Evolutionary conservation across 2,113 vertebrate species (phyloP).

Genomic region (Excalfactoria chinensis): DNA sequence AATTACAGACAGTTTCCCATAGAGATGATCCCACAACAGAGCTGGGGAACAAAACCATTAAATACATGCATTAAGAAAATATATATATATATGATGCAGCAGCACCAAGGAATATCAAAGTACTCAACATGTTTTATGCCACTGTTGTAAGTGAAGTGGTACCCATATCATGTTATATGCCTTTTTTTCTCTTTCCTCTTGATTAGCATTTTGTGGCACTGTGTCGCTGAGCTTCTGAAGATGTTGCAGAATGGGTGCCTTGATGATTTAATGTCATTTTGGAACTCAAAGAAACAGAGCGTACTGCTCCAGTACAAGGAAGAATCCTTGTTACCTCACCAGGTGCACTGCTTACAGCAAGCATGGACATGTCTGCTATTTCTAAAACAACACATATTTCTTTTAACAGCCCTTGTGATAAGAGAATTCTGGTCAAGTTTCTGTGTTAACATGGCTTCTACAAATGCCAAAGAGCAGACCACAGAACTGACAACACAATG

Average conservation of each 20-base stretch:
- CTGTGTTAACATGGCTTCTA: not conserved
- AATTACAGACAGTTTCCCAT: not conserved
- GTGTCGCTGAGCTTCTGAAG: not conserved
- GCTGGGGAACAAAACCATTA: not conserved
- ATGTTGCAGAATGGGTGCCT: not conserved
- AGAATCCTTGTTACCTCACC: not conserved
- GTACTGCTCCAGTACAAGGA: not conserved
- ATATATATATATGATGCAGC: not conserved
- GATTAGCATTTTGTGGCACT: too few species aligned
- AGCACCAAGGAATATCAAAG: not conserved
- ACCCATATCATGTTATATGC: not conserved
- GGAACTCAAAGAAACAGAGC: not conserved
- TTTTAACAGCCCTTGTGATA: not conserved
- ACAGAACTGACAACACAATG: not conserved
- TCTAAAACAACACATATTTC: not conserved
- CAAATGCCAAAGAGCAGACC: not conserved
- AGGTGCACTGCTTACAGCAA: accelerated
- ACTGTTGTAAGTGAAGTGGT: not conserved
- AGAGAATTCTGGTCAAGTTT: constrained; percentile 7
- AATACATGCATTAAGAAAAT: not conserved
- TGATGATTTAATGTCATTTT: not conserved
- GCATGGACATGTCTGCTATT: not conserved
- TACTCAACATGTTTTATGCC: not conserved
- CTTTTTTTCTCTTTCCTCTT: not conserved
- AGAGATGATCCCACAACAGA: not conserved